Base-by-base conservation (phyloP, 2,797 vertebrate species). In the Pagetopsis macropterus region DNA sequence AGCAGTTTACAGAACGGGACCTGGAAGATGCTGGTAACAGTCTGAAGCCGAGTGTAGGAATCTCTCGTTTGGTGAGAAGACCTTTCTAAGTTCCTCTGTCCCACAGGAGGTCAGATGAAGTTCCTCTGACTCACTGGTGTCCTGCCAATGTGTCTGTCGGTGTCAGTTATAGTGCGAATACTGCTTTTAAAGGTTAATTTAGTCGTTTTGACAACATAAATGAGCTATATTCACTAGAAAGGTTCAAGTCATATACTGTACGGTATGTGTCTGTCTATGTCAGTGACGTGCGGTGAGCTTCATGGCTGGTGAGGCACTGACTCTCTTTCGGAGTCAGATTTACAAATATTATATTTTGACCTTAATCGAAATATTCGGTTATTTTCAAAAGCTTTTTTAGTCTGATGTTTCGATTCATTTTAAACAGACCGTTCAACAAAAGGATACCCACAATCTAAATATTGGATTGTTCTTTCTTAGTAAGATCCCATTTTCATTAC, bases 31-130 rank as follows among this genome's bases (percentile, higher is more conserved):
- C 49, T 72, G 69, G 69, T 69, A 84, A 84, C 77, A 83, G 72
- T 52, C 59, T 49, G 52, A 63, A 65, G 74, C 82, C 66, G 71
- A 87, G 78, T 75, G 62, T 17, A 70, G 82, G 82, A 82, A 72
- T 85, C 75, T 79, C 85, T 83, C 72, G 33, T 64, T 79, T 40
- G 71, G 56, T 61, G 61, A 79, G 68, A 65, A 49, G 57, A 56
- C 72, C 64, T 71, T 61, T 83, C 75, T 60, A 54, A 79, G 81
- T 75, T 70, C 69, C 41, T 54, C 0, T 62, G 64, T 88, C 87
- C 84, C 83, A 60, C 48, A 75, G 86, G 89, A 80, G 84, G 84
- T 86, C 90, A 87, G 54, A 65, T 10, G 75, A 51, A 82, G 80
- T 72, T 84, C 70, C 40, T 85, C 75, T 75, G 78, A 75, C 44